Percentiles rank a stretch among this genome's conserved stretches.
Evolutionary conservation across 2,888 invertebrate species (phyloP).

Genomic region (Drosophila sordidapex): DNA sequence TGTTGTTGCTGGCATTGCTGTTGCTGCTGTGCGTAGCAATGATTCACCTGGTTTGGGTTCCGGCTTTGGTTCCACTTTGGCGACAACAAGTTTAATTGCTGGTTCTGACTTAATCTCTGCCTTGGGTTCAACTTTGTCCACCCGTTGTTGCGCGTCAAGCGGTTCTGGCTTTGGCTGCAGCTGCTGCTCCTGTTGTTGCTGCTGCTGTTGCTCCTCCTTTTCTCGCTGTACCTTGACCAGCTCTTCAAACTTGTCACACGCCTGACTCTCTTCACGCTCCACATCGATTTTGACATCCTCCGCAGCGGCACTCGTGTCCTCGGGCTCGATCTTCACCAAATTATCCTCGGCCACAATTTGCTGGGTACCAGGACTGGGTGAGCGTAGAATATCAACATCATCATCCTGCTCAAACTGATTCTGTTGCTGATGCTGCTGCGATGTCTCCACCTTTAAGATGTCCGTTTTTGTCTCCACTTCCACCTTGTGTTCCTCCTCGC

Average conservation of each 20-base stretch:
- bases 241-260: constrained; percentile 78
- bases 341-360: constrained; percentile 84
- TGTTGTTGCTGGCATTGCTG: constrained; percentile 14
- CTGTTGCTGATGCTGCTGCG: constrained; percentile 21
- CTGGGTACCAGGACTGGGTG: constrained; percentile 82
- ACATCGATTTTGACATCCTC: constrained; percentile 84
- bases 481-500: constrained; percentile 59
- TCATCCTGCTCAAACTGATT: constrained; percentile 78
- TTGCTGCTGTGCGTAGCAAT: constrained; percentile 45
- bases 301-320: constrained; percentile 82
- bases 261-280: constrained; percentile 83
- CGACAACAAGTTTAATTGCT: neutral
- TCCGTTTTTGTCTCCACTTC: constrained; percentile 41
- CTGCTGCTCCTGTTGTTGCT: constrained; percentile 13
- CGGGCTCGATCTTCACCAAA: constrained; percentile 84
- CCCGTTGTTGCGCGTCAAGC: constrained; percentile 7
- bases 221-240: constrained; percentile 68
- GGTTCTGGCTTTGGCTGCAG: constrained; percentile 17
- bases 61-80: constrained; percentile 41
- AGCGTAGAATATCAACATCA: constrained; percentile 83
- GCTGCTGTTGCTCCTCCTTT: constrained; percentile 44
- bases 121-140: constrained; percentile 45
- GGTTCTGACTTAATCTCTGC: constrained; percentile 30
- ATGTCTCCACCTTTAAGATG: constrained; percentile 38
- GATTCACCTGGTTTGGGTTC: constrained; percentile 70